Conservation (phyloP, 1,140 invertebrate species). For the Oncopeltus fasciatus region DNA sequence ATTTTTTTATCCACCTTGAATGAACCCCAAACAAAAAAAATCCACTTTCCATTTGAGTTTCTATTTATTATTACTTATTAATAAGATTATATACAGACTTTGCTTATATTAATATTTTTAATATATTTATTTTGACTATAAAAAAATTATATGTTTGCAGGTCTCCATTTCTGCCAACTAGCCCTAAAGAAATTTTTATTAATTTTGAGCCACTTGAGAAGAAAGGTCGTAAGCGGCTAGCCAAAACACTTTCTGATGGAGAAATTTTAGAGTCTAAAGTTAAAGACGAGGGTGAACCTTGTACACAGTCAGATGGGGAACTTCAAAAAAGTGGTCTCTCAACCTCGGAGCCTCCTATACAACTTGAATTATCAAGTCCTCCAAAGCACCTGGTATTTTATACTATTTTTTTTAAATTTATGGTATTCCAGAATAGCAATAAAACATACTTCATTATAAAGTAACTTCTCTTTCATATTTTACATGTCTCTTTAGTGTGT, state of each 20-base stretch:
- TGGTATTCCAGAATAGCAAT: no score
- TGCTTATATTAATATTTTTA: no score
- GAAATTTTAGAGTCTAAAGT: slow-evolving; percentile 53
- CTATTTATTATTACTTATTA: no score
- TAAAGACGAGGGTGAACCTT: slow-evolving; percentile 22
- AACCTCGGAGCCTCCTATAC: background rate
- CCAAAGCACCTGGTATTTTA: background rate
- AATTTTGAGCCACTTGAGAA: slow-evolving; percentile 49
- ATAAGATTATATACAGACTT: no score
- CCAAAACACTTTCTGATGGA: slow-evolving; percentile 66
- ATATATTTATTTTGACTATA: no score
- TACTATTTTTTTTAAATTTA: background rate
- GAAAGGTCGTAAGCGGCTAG: slow-evolving; percentile 41
- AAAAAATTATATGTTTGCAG: slow-evolving; percentile 14
- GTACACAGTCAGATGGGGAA: slow-evolving; percentile 23
- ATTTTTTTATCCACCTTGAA: no score
- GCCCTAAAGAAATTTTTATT: slow-evolving; percentile 56
- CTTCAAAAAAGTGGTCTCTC: slow-evolving; percentile 1
- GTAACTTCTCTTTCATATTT: no score
- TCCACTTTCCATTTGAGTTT: no score
- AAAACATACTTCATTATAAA: no score
- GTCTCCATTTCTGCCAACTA: slow-evolving; percentile 22
- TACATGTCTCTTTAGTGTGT: no score
- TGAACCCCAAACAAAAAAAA: no score
- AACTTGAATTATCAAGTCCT: background rate